A percentile compares a stretch with the other conserved stretches of the same genome.
Conservation (phyloP, 2,888 invertebrate genomes). For the Stenichneumon culpator region DNA sequence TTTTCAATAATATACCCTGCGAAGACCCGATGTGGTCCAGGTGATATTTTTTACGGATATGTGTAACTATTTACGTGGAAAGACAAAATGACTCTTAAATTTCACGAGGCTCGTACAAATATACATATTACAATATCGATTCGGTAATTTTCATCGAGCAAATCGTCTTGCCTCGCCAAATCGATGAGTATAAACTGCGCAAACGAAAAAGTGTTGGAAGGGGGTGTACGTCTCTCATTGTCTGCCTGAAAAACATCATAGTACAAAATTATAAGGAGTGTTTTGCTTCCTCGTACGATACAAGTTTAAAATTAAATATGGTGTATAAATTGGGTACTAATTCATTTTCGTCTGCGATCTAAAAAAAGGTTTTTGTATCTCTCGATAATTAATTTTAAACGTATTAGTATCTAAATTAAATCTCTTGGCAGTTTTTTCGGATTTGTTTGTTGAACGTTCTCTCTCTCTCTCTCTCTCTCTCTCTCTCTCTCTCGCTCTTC, state of each 20-base stretch:
- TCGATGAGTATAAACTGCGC: conserved; percentile 22
- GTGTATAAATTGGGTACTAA: conserved; percentile 18
- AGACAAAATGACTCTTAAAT: conserved; percentile 32
- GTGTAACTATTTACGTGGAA: conserved; percentile 59
- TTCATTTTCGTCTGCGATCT: conserved; percentile 24
- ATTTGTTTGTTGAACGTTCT: conserved; percentile 9
- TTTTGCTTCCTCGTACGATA: conserved; percentile 16
- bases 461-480: not conserved
- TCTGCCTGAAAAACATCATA: conserved; percentile 26
- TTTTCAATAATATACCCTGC: conserved; percentile 63
- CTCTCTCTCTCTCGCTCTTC: not conserved
- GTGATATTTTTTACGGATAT: conserved; percentile 72
- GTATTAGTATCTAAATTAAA: conserved; percentile 60
- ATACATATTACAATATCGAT: conserved; percentile 25
- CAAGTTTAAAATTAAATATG: conserved; percentile 21
- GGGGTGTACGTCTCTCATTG: conserved; percentile 5
- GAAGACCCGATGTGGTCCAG: conserved; percentile 71
- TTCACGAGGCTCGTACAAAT: conserved; percentile 42
- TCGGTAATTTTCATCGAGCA: not conserved
- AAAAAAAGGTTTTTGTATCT: conserved; percentile 19
- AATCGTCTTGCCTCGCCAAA: conserved; percentile 17
- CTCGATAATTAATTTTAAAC: conserved; percentile 36
- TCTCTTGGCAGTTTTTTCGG: conserved; percentile 57
- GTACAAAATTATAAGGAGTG: conserved; percentile 35
- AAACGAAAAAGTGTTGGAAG: conserved; percentile 19